Percentiles rank a stretch among this genome's conserved stretches.
Evolutionary conservation across 2,888 invertebrate genomes (phyloP).

Genomic region (Enchytraeus crypticus): DNA sequence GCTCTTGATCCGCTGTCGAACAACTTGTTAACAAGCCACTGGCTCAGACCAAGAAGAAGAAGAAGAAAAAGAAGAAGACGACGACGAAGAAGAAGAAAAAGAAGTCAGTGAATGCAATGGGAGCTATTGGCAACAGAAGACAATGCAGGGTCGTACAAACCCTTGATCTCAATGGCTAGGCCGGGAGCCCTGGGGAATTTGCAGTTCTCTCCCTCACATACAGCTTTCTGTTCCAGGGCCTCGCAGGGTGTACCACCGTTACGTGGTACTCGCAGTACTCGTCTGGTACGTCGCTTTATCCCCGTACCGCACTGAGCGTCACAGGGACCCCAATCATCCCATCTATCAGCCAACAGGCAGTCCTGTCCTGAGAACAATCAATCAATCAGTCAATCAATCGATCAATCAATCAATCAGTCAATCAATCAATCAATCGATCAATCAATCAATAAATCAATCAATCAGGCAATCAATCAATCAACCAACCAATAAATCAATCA

Average conservation of each 20-base stretch:
- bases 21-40: no score
- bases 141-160: slow-evolving; percentile 1
- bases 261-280: slow-evolving; percentile 4
- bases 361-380: slow-evolving; percentile 17
- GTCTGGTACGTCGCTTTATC: slow-evolving; percentile 14
- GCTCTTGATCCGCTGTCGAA: no score
- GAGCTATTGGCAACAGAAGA: no score
- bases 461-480: no score
- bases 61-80: not conserved
- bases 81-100: not conserved
- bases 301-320: slow-evolving; percentile 22
- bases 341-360: slow-evolving; percentile 20
- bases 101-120: no score
- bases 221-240: slow-evolving; percentile 13
- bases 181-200: slow-evolving; percentile 17
- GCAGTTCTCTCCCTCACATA: slow-evolving; percentile 21
- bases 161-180: slow-evolving; percentile 14
- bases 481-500: no score
- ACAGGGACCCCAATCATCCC: slow-evolving; percentile 19
- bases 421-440: no score
- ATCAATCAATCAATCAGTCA: no score
- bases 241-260: slow-evolving; percentile 23
- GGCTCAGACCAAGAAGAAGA: not conserved
- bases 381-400: no score
- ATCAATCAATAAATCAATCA: no score